Conservation (phyloP, 2,888 invertebrate genomes). For the Dryococelus australis region DNA sequence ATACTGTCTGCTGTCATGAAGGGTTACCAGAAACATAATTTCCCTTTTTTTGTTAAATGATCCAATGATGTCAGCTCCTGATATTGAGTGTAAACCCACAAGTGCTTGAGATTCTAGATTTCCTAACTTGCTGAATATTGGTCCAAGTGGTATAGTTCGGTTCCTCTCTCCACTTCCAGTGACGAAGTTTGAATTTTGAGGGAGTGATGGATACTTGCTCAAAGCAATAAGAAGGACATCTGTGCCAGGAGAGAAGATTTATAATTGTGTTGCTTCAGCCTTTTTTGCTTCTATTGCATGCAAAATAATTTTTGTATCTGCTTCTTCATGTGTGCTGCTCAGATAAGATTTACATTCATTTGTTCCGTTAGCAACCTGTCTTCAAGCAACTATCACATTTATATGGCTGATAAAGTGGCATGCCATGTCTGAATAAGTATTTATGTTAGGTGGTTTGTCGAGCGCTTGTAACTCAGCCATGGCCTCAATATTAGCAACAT, state of each 20-base stretch:
- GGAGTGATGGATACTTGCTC: not conserved
- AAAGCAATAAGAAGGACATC: not conserved
- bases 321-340: not conserved
- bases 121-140: not conserved
- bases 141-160: not conserved
- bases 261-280: not conserved
- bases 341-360: not conserved
- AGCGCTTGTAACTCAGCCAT: too few relatives aligned
- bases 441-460: not conserved
- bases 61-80: not conserved
- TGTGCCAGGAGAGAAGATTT: not conserved
- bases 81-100: not conserved
- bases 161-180: too few relatives aligned
- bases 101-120: not conserved
- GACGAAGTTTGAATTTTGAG: not conserved
- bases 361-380: not conserved
- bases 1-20: not conserved
- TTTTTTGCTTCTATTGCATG: not conserved
- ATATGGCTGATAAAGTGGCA: not conserved
- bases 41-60: not conserved
- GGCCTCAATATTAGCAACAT: too few relatives aligned
- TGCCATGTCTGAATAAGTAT: not conserved
- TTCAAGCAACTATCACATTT: not conserved
- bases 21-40: not conserved
- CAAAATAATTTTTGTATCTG: not conserved